phyloP scores from a whole-genome alignment of 2,888 invertebrate species.

The Carpatolechia fugitivella region DNA sequence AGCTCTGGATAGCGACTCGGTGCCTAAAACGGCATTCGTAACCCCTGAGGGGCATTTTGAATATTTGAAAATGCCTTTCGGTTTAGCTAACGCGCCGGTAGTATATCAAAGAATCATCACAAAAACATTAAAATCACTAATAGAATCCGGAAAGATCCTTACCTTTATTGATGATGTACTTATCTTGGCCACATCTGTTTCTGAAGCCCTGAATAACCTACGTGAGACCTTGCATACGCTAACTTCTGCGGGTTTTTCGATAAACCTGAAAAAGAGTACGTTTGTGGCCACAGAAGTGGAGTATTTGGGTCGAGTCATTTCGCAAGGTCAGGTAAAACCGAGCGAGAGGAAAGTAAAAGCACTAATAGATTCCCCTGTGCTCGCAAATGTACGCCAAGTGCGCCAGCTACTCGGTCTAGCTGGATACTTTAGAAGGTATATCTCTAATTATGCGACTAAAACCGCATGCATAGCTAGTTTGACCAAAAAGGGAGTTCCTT shows the following conservation, averaged over 20 bases:
- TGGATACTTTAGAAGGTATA: constrained; percentile 28
- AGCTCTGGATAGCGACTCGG: neutral
- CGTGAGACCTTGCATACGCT: neutral
- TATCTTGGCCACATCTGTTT: neutral
- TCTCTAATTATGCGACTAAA: constrained; percentile 5
- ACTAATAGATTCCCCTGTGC: constrained; percentile 20
- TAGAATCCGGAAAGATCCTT: neutral
- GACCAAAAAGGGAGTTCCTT: constrained; percentile 3
- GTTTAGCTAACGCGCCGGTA: constrained; percentile 17
- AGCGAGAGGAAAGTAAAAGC: constrained; percentile 27
- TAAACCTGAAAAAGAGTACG: neutral
- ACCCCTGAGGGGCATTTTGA: constrained; percentile 11
- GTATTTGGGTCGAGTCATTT: constrained; percentile 27
- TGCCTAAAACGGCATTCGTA: constrained; percentile 10
- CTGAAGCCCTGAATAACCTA: neutral
- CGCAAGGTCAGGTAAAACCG: constrained; percentile 29
- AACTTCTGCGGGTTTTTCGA: neutral
- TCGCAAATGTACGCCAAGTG: constrained; percentile 27
- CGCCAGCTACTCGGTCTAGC: constrained; percentile 29
- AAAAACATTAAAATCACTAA: neutral
- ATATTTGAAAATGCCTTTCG: constrained; percentile 9
- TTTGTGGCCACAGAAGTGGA: constrained; percentile 20
- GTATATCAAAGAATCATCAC: constrained; percentile 18
- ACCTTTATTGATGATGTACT: neutral
- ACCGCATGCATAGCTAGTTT: neutral